phyloP scores from a whole-genome alignment of 2,113 vertebrate species.

The Stegastes partitus region DNA sequence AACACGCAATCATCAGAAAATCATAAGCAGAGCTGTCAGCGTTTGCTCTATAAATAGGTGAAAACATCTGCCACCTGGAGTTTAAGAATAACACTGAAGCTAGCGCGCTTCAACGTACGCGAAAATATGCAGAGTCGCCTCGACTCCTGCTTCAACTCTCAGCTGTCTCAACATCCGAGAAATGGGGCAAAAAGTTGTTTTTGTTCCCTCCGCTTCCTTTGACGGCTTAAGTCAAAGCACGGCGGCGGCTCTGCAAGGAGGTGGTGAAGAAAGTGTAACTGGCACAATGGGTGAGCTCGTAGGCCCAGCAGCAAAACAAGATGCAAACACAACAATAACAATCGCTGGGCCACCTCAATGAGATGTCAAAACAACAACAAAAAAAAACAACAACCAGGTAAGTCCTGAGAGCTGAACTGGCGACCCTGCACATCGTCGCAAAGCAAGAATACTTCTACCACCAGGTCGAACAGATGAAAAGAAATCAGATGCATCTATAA shows the following conservation, averaged over 20 bases:
- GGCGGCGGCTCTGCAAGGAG: constrained; percentile 9
- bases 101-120: too few relatives aligned
- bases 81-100: too few relatives aligned
- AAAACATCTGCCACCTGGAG: too few relatives aligned
- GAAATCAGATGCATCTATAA: too few relatives aligned
- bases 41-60: too few relatives aligned
- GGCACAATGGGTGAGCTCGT: not conserved
- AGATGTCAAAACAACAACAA: too few relatives aligned
- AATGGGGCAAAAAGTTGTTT: not conserved
- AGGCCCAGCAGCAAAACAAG: not conserved
- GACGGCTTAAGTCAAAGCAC: constrained; percentile 28
- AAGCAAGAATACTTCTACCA: not conserved
- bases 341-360: too few relatives aligned
- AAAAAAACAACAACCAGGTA: not conserved
- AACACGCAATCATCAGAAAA: too few relatives aligned
- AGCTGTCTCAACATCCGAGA: constrained; percentile 24
- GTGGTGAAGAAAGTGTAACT: not conserved
- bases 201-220: not conserved
- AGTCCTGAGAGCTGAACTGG: not conserved
- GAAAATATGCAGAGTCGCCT: not conserved
- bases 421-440: not conserved
- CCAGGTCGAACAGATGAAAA: not conserved
- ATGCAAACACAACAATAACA: constrained; percentile 3
- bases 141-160: not conserved
- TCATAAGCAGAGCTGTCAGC: too few relatives aligned